A percentile compares a stretch with the other conserved stretches of the same genome.
Evolutionary conservation across 2,888 invertebrate species (phyloP).

Genomic region (Norana najaformis): DNA sequence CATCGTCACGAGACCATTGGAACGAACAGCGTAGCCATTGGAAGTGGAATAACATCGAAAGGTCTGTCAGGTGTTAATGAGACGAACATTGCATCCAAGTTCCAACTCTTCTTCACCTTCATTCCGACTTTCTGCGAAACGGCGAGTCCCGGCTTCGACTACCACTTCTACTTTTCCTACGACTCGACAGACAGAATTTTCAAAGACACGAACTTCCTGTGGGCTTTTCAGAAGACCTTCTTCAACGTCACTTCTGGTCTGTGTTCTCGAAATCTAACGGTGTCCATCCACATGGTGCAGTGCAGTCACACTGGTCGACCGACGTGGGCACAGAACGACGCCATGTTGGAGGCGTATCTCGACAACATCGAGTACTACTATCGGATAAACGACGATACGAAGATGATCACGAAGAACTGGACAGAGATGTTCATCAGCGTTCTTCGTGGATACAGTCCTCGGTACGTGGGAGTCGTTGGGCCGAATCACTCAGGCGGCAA

Average conservation of each 20-base stretch:
- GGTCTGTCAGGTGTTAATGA: slow-evolving; percentile 22
- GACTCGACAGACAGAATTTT: slow-evolving; percentile 36
- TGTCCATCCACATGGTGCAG: slow-evolving; percentile 39
- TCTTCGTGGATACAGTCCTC: slow-evolving; percentile 35
- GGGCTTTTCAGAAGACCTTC: slow-evolving; percentile 27
- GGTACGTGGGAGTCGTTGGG: slow-evolving; percentile 44
- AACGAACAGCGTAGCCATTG: slow-evolving; percentile 31
- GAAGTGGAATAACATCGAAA: slow-evolving; percentile 34
- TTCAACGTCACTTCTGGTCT: not conserved
- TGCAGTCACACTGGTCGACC: slow-evolving; percentile 44
- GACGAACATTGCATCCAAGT: slow-evolving; percentile 25
- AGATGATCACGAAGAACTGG: slow-evolving; percentile 36
- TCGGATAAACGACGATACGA: slow-evolving; percentile 44
- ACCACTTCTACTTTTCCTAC: slow-evolving; percentile 38
- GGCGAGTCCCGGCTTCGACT: slow-evolving; percentile 24
- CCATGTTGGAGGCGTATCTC: slow-evolving; percentile 47
- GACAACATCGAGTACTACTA: slow-evolving; percentile 44
- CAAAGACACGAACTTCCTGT: slow-evolving; percentile 24
- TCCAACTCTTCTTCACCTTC: slow-evolving; percentile 33
- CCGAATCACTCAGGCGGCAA: slow-evolving; percentile 41
- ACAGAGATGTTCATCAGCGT: slow-evolving; percentile 37
- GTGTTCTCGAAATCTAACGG: not conserved
- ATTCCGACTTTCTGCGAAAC: slow-evolving; percentile 31
- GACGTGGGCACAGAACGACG: slow-evolving; percentile 48
- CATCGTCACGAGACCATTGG: not conserved